These are phyloP conservation scores for Ciconia boyciana DNA, from an alignment of 2,113 vertebrate genomes.

Conservation along the genomic window DNA sequence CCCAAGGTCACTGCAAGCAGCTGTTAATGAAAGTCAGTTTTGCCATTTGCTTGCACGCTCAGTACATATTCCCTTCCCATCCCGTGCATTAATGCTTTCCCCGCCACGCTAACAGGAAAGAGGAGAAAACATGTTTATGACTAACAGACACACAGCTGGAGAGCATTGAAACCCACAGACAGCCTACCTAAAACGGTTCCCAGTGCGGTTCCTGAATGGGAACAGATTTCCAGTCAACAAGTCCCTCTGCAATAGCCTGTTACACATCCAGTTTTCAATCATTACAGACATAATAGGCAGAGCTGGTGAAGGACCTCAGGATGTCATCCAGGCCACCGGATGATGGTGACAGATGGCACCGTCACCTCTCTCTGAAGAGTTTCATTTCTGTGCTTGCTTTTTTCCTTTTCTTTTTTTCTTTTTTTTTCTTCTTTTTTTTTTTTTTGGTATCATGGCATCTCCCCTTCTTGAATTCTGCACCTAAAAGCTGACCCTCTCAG, in stretches of 20 bases:
- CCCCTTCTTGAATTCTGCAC: neutral
- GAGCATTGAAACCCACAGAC: conserved; percentile 19
- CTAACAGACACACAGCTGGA: conserved; percentile 39
- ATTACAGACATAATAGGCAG: neutral
- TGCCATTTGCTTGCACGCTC: neutral
- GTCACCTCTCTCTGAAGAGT: neutral
- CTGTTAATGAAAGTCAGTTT: neutral
- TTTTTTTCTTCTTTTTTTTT: neutral
- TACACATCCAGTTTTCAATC: neutral
- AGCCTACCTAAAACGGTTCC: neutral
- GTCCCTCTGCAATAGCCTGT: neutral
- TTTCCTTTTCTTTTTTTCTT: neutral
- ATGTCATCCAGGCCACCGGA: neutral
- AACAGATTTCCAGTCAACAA: neutral
- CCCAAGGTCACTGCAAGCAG: neutral
- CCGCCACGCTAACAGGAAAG: neutral
- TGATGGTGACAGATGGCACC: neutral
- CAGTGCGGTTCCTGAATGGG: accelerated
- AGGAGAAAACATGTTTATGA: conserved; percentile 17
- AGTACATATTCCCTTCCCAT: neutral
- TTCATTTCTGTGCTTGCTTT: neutral
- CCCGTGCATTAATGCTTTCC: neutral
- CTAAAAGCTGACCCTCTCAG: neutral
- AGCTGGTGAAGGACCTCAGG: neutral
- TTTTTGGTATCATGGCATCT: neutral